Conservation (phyloP, 1,140 invertebrate species). For the Diachasmimorpha longicaudata region DNA sequence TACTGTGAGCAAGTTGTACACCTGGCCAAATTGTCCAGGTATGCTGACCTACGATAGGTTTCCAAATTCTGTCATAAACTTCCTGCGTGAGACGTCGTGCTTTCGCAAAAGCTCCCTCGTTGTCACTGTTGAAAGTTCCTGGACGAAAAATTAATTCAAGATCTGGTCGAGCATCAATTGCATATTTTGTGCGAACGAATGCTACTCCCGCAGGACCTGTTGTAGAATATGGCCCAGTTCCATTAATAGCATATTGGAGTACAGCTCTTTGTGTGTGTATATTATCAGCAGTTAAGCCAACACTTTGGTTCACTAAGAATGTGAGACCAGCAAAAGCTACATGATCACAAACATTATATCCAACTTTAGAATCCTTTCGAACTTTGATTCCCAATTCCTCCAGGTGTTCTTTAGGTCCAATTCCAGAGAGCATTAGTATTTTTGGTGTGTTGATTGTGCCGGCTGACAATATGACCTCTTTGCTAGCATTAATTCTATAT, state of each 20-base stretch:
- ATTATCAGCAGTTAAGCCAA: constrained; percentile 41
- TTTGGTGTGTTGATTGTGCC: constrained; percentile 75
- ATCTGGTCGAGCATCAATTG: constrained; percentile 61
- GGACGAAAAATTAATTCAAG: constrained; percentile 64
- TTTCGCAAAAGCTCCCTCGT: constrained; percentile 66
- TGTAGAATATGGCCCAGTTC: constrained; percentile 58
- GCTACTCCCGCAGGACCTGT: constrained; percentile 63
- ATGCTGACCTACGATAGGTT: constrained; percentile 60
- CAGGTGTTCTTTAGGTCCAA: constrained; percentile 74
- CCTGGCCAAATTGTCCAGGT: constrained; percentile 61
- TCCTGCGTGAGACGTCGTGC: constrained; percentile 60
- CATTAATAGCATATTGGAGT: constrained; percentile 56
- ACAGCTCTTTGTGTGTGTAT: constrained; percentile 34
- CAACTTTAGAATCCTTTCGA: constrained; percentile 72
- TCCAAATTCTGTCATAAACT: constrained; percentile 49
- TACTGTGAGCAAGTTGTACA: constrained; percentile 60
- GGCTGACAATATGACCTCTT: constrained; percentile 74
- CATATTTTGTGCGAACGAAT: constrained; percentile 63
- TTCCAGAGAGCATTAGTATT: constrained; percentile 76
- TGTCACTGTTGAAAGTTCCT: constrained; percentile 67
- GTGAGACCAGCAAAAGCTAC: constrained; percentile 70
- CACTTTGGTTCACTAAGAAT: constrained; percentile 62
- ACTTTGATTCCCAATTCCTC: constrained; percentile 71
- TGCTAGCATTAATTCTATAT: constrained; percentile 60
- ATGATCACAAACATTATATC: constrained; percentile 77